Conservation (phyloP, 2,797 vertebrate genomes). For the Passerculus sandwichensis region DNA sequence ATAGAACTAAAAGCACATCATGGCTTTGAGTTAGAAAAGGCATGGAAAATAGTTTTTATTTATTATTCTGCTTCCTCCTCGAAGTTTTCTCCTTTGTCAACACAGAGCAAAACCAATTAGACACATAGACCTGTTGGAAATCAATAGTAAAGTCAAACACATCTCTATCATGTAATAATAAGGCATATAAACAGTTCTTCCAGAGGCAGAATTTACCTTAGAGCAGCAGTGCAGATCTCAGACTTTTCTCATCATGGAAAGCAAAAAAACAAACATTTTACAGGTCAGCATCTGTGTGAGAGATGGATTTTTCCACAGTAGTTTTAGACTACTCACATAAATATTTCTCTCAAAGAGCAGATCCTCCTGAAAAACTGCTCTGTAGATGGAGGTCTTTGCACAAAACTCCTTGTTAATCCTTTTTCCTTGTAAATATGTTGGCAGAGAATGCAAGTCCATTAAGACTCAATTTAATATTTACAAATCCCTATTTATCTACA, state of each 20-base stretch:
- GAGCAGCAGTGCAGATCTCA: neutral
- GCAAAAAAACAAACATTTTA: neutral
- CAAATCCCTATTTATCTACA: neutral
- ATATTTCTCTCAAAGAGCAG: neutral
- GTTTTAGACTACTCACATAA: neutral
- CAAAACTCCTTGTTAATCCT: neutral
- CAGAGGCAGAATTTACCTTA: neutral
- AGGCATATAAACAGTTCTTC: neutral
- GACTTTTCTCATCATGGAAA: neutral
- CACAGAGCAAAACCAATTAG: neutral
- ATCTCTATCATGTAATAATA: neutral
- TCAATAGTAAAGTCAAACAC: neutral
- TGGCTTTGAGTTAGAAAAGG: neutral
- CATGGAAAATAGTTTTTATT: neutral
- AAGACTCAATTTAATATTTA: constrained; percentile 21
- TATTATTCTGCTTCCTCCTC: neutral
- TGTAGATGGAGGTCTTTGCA: neutral
- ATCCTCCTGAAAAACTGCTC: neutral
- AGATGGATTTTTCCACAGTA: neutral
- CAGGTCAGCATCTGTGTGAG: neutral
- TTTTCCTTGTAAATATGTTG: neutral
- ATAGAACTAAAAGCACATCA: neutral
- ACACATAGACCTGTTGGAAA: neutral
- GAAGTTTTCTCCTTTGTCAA: neutral
- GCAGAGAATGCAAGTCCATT: neutral